Evolutionary conservation across 1,140 invertebrate species (phyloP).

Genomic region (Notospermus geniculatus): DNA sequence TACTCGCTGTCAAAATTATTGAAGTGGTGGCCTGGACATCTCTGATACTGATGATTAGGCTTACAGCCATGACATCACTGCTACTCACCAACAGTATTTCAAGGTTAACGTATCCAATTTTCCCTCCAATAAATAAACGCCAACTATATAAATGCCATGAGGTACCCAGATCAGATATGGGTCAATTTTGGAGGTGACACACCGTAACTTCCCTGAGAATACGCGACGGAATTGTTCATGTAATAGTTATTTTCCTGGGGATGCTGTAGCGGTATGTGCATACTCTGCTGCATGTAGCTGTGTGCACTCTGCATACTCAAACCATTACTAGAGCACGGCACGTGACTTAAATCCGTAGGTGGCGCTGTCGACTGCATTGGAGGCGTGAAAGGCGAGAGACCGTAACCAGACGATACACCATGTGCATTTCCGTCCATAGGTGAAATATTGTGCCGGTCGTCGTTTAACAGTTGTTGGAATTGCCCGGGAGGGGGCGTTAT

Average conservation of each 20-base stretch:
- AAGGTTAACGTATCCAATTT: too few relatives aligned
- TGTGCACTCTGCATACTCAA: background rate
- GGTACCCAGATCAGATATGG: background rate
- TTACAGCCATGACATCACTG: too few relatives aligned
- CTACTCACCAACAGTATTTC: too few relatives aligned
- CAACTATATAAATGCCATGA: too few relatives aligned
- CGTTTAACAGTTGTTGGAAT: background rate
- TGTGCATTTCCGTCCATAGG: background rate
- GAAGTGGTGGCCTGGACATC: too few relatives aligned
- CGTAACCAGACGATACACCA: background rate
- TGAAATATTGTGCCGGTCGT: background rate
- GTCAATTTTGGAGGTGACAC: constrained; percentile 7
- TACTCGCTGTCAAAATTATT: too few relatives aligned
- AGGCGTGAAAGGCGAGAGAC: constrained; percentile 1
- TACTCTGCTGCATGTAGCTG: background rate
- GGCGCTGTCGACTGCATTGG: constrained; percentile 1
- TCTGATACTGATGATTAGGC: too few relatives aligned
- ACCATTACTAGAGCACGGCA: background rate
- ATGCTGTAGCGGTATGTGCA: constrained; percentile 4
- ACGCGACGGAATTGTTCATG: constrained; percentile 9
- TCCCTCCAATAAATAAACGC: too few relatives aligned
- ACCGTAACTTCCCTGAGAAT: constrained; percentile 7
- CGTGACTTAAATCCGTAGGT: background rate
- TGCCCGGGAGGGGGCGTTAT: background rate
- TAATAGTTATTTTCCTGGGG: background rate